Evolutionary conservation across 2,113 vertebrate genomes (phyloP), one percentile per base, ranked within the genome.

Genomic region (Setophaga coronata): DNA sequence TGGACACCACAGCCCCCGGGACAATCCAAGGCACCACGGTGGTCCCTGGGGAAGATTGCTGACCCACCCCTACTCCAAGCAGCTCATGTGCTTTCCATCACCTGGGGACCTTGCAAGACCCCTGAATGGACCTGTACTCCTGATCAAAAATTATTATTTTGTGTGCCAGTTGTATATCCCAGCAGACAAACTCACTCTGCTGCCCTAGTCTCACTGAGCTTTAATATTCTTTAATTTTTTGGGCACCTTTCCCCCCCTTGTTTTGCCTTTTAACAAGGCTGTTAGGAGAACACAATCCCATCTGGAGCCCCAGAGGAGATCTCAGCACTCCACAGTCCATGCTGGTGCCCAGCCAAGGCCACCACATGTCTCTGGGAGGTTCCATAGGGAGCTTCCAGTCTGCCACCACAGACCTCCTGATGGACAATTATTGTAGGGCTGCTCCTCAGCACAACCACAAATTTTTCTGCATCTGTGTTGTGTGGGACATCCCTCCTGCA

Each of bases 291-390:
- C 31, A 45, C 14, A 12, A 21, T 40, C 54, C 56, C 67, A 34
- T 23, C 47, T 33, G 36, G 7, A 95, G 12, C 20, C 20, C 21
- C 50, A 38, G 3, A 72, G 23, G 20, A n/a, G 19, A 89, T 20
- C 23, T 19, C 42, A 72, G 61, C 31, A 58, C 51, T 53, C 1
- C 2, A 33, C 14, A 18, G 26, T 40, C 43, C 20, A 6, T 11
- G 26, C 43, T 4, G 1, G 28, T 76, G 48, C 43, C 50, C 0
- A 0, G 34, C 33, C 48, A 69, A 7, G 9, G 50, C 33, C 7
- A 6, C 23, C 56, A 25, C 5, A 10, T 3, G 14, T 34, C 31
- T 54, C 66, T 36, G 31, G 34, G 42, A 83, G 3, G 9, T 12
- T 74, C 31, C 38, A 18, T 0, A 77, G n/a, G 29, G 29, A 89